phyloP scores from a whole-genome alignment of 2,113 vertebrate species.

The Aepyceros melampus region DNA sequence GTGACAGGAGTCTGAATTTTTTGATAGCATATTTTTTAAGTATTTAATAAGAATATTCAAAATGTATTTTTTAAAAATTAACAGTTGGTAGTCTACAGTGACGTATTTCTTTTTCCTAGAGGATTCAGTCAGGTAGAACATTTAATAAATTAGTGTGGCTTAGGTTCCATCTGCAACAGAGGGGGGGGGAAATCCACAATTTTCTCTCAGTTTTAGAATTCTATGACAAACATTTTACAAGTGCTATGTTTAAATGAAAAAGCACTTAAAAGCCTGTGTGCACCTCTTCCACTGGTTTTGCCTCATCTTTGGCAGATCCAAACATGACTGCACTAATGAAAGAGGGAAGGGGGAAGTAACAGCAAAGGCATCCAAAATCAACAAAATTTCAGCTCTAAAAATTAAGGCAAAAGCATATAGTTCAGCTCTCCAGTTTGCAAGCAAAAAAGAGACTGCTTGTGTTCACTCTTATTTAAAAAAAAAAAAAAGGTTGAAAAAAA shows the following conservation, averaged over 20 bases:
- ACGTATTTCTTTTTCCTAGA: background rate
- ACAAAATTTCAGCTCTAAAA: constrained; percentile 26
- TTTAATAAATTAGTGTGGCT: background rate
- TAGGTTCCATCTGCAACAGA: background rate
- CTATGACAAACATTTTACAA: constrained; percentile 12
- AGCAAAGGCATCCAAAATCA: constrained; percentile 11
- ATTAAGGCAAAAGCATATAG: background rate
- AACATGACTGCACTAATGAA: background rate
- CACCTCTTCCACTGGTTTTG: background rate
- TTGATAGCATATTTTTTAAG: background rate
- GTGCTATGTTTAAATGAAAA: background rate
- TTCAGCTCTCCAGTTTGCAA: background rate
- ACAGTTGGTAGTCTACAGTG: background rate
- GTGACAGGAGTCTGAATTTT: background rate
- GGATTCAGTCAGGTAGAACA: background rate
- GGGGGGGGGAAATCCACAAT: background rate
- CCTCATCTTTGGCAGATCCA: constrained; percentile 35
- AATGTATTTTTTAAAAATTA: background rate
- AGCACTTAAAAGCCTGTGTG: background rate
- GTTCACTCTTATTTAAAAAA: background rate
- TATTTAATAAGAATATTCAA: background rate
- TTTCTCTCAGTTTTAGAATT: constrained; percentile 1
- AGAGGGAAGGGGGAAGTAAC: background rate
- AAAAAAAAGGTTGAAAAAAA: background rate
- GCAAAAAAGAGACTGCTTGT: background rate